These are phyloP conservation scores for Pristionchus exspectatus DNA, from an alignment of 2,888 invertebrate genomes.

Conservation along the genomic window DNA sequence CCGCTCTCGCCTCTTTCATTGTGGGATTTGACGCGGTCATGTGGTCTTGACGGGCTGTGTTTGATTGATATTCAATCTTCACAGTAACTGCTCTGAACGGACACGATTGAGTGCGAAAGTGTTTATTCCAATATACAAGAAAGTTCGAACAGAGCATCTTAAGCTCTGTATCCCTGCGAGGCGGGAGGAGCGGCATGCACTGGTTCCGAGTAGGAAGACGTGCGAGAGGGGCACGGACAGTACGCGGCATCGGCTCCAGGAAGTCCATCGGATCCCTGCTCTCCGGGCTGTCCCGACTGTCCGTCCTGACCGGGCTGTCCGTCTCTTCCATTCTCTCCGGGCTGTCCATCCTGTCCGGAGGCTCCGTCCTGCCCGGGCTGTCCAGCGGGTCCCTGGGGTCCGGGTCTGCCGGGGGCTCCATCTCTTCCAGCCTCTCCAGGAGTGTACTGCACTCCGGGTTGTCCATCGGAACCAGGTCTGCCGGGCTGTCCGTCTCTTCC, in stretches of 20 bases:
- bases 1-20: no score
- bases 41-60: no score
- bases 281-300: no score
- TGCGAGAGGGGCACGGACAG: conserved; percentile 16
- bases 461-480: conserved; percentile 1
- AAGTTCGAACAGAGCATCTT: not conserved
- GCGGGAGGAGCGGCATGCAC: not conserved
- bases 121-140: not conserved
- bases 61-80: no score
- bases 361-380: not conserved
- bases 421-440: not conserved
- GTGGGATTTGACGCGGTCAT: no score
- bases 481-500: conserved; percentile 19
- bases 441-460: no score
- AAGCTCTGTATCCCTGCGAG: conserved; percentile 5
- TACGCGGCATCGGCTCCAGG: conserved; percentile 32
- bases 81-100: no score
- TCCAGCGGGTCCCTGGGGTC: conserved; percentile 36
- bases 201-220: not conserved
- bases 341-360: conserved; percentile 14
- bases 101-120: no score
- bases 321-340: not conserved
- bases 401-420: not conserved
- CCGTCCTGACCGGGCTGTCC: no score
- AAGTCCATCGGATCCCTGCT: not conserved